Evolutionary conservation across 2,888 invertebrate species (phyloP).

Genomic region (Magallana nippona): DNA sequence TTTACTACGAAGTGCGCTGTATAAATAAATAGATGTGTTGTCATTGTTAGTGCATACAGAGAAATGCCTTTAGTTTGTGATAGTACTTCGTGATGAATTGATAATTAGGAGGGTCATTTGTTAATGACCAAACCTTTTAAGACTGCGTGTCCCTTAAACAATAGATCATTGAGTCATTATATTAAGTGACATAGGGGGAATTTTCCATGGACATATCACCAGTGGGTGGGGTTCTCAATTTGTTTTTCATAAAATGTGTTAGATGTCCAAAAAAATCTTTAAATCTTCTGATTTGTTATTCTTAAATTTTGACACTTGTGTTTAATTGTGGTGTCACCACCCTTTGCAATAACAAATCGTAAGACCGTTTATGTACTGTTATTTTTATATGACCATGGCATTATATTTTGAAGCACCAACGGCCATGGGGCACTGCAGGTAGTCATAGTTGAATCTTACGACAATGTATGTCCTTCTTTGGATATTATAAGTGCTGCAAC

Average conservation of each 20-base stretch:
- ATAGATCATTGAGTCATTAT: conserved; percentile 1
- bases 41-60: background rate
- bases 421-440: no score
- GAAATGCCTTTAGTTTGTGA: background rate
- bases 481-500: no score
- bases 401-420: no score
- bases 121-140: conserved; percentile 10
- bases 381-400: no score
- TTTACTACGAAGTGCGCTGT: background rate
- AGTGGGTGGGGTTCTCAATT: no score
- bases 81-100: background rate
- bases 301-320: no score
- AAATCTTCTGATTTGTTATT: background rate
- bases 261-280: background rate
- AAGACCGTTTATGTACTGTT: no score
- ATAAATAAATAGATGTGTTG: background rate
- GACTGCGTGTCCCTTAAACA: background rate
- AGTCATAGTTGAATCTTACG: no score
- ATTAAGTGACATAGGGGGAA: background rate
- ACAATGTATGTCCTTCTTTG: no score
- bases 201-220: background rate
- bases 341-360: no score
- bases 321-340: no score
- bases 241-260: background rate
- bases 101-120: background rate